A percentile compares a stretch with the other conserved stretches of the same genome.
These are phyloP conservation scores for Stenoptilia bipunctidactyla DNA, from an alignment of 2,888 invertebrate species.

Conservation along the genomic window DNA sequence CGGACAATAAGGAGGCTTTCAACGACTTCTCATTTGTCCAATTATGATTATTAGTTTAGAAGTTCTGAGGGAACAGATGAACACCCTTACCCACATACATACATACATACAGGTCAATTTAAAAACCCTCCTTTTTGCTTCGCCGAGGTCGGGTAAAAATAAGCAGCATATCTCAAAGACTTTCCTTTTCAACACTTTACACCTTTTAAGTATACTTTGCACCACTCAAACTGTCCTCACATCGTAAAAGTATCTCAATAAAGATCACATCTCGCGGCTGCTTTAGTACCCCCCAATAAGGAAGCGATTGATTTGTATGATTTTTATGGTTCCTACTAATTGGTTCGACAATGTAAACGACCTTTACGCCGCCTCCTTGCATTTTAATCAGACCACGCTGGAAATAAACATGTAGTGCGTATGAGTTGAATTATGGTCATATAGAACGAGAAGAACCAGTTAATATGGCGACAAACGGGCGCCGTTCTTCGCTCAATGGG, in stretches of 20 bases:
- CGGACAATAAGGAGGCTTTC: too few relatives aligned
- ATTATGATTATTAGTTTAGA: too few relatives aligned
- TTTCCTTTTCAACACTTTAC: constrained; percentile 14
- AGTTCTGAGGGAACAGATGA: too few relatives aligned
- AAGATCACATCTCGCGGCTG: constrained; percentile 32
- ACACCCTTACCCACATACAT: too few relatives aligned
- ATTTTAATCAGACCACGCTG: constrained; percentile 58
- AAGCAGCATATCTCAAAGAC: too few relatives aligned
- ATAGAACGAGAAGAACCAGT: constrained; percentile 65
- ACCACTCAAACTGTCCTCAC: constrained; percentile 45
- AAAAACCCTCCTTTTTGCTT: too few relatives aligned
- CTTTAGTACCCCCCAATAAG: constrained; percentile 40
- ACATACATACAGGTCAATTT: too few relatives aligned
- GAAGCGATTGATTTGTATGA: constrained; percentile 52
- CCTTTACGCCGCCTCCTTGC: constrained; percentile 47
- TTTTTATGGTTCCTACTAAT: constrained; percentile 59
- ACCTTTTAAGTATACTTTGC: constrained; percentile 27
- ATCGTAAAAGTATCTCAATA: constrained; percentile 40
- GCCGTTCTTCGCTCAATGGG: constrained; percentile 25
- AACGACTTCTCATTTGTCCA: too few relatives aligned
- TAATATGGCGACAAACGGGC: constrained; percentile 61
- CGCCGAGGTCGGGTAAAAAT: too few relatives aligned
- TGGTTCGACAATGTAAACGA: constrained; percentile 57
- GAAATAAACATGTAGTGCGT: constrained; percentile 38
- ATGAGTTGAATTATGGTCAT: constrained; percentile 49